Evolutionary conservation across 2,797 vertebrate species (phyloP).

Genomic region (Rhodeus uyekii): DNA sequence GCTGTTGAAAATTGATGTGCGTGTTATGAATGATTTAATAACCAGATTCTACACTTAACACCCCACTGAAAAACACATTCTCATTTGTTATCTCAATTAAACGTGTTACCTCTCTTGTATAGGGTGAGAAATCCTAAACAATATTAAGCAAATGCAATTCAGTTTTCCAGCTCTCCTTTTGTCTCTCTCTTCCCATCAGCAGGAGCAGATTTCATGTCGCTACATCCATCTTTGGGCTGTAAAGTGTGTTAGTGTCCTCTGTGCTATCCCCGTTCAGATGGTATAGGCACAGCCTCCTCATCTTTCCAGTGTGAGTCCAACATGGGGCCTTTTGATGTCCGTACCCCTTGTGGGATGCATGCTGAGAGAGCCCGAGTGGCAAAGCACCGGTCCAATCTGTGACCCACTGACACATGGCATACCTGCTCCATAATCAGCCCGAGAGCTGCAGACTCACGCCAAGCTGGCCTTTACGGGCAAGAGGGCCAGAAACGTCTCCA

Average conservation of each 20-base stretch:
- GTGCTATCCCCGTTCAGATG: constrained; percentile 44
- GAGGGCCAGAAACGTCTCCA: constrained; percentile 42
- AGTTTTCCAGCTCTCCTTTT: background rate
- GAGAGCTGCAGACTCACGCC: constrained; percentile 36
- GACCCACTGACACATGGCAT: constrained; percentile 53
- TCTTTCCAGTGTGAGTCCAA: constrained; percentile 38
- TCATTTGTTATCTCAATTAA: constrained; percentile 7
- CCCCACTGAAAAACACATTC: constrained; percentile 13
- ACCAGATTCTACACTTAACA: background rate
- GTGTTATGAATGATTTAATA: constrained; percentile 6
- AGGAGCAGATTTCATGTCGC: constrained; percentile 11
- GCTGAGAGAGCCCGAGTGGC: constrained; percentile 48
- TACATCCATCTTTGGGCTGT: constrained; percentile 18
- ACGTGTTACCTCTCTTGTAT: constrained; percentile 8
- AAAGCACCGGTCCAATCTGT: constrained; percentile 55
- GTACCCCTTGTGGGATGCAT: constrained; percentile 40
- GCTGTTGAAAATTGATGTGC: too few relatives aligned
- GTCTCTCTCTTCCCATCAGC: background rate
- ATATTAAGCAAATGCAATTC: background rate
- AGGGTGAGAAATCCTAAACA: constrained; percentile 4
- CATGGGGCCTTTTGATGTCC: constrained; percentile 55
- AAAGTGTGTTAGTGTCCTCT: constrained; percentile 3
- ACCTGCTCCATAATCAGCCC: constrained; percentile 37
- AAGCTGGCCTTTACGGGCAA: constrained; percentile 52
- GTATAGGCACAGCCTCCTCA: constrained; percentile 37